Base-by-base conservation (phyloP, 2,888 invertebrate genomes). In the Tetanocera ferruginea region DNA sequence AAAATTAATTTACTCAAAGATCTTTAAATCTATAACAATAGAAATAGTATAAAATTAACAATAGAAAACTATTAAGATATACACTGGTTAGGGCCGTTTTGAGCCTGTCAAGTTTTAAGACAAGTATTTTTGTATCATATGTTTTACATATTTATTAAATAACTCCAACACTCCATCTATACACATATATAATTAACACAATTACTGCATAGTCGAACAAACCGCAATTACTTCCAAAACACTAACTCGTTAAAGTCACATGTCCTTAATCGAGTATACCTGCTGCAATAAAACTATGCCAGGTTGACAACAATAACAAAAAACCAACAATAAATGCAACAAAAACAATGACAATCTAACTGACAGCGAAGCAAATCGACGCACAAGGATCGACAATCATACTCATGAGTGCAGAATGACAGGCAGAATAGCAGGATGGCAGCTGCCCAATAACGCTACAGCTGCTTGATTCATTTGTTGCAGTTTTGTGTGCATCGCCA, bases 361-460 rank as follows among this genome's bases (percentile, higher is more conserved):
- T 25, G 57, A 55, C 19, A 55, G 55, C 55, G 25, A 28, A 60
- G 57, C 28, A 64, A 64, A 31, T 64, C 64, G 64, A 34, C 31
- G n/a, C 64, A 64, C n/a, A 64, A 64, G 14, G 64, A 64, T 64
- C 64, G 31, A 31, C 64, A 64, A 64, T 64, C 64, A 34, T 31
- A 34, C 64, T 64, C 64, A 14, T 31, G 28, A 31, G 57, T 43
- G 25, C 55, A 9, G 55, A 19, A 23, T 23, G 55, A 19, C 23
- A 23, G 55, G 55, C n/a, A 31, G 31, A 4, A 43, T 43, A 11
- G 1, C 11, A 43, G 55, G n/a, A 23, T 23, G 57, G 57, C 57
- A 60, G 57, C 25, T 60, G 57, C 57, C 25, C 57, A 60, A 60
- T 60, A 60, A 60, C 57, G 64, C 17, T n/a, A 64, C 64, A 64